Evolutionary conservation across 1,140 invertebrate species (phyloP).

Genomic region (Chironomus striatipennis): DNA sequence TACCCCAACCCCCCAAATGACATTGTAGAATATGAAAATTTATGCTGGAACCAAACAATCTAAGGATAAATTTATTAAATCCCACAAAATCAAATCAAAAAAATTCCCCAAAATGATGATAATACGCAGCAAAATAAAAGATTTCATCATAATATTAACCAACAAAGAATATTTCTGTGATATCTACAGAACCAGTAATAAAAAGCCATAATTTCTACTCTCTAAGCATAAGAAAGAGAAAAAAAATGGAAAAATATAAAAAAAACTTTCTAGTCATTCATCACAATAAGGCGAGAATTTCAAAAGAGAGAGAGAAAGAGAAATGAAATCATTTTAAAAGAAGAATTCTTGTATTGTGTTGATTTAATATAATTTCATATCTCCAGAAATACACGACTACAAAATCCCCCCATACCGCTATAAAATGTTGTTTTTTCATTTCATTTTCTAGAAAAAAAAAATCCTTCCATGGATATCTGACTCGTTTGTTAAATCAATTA

Average conservation of each 20-base stretch:
- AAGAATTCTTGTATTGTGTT: not conserved
- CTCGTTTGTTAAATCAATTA: slow-evolving; percentile 8
- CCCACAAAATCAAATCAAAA: too few relatives aligned
- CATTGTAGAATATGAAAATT: too few relatives aligned
- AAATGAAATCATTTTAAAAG: not conserved
- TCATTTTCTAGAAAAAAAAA: not conserved
- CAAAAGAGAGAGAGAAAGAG: not conserved
- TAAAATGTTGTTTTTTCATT: not conserved
- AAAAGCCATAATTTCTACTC: not conserved
- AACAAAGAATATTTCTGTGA: not conserved
- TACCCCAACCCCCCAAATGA: too few relatives aligned
- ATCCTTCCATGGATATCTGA: not conserved
- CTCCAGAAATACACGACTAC: not conserved
- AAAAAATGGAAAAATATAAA: too few relatives aligned
- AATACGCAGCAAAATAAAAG: too few relatives aligned
- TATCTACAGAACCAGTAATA: not conserved
- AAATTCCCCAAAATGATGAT: too few relatives aligned
- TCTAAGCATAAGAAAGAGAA: not conserved
- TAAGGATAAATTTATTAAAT: too few relatives aligned
- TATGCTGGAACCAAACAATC: too few relatives aligned
- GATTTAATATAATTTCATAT: not conserved
- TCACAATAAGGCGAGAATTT: not conserved
- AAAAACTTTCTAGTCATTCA: slow-evolving; percentile 13
- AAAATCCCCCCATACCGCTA: not conserved
- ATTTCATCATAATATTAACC: not conserved